Percentiles rank a stretch among this genome's conserved stretches.
phyloP scores from a whole-genome alignment of 2,797 vertebrate species.

The Myotis planiceps region DNA sequence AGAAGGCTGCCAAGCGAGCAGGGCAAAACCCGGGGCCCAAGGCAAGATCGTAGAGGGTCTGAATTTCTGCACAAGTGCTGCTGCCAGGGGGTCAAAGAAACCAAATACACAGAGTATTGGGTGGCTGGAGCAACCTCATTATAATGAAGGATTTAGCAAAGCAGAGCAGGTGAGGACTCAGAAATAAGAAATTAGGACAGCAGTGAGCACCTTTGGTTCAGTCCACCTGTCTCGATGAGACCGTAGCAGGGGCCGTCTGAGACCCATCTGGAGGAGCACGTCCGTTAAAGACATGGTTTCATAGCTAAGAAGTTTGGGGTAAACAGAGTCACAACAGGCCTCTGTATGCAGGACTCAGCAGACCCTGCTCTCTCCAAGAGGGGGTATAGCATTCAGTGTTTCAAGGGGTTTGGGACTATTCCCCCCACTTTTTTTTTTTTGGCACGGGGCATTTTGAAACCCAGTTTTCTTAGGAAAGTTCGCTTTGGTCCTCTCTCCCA shows the following conservation, averaged over 20 bases:
- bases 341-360: not conserved
- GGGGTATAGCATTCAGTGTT: accelerated
- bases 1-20: not conserved
- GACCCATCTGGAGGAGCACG: not conserved
- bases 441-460: not conserved
- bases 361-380: not conserved
- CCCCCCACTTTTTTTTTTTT: not conserved
- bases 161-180: not conserved
- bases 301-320: not conserved
- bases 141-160: not conserved
- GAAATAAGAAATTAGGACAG: not conserved
- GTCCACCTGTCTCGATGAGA: not conserved
- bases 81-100: not conserved
- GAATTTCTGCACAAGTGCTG: not conserved
- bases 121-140: not conserved
- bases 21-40: not conserved
- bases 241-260: not conserved
- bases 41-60: not conserved
- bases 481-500: not conserved
- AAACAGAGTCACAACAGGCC: not conserved
- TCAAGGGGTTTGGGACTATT: not conserved
- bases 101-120: not conserved
- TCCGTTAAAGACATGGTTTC: not conserved
- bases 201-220: not conserved
- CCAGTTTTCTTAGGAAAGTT: not conserved